Evolutionary conservation across 2,888 invertebrate species (phyloP).

Genomic region (Griposia aprilina): DNA sequence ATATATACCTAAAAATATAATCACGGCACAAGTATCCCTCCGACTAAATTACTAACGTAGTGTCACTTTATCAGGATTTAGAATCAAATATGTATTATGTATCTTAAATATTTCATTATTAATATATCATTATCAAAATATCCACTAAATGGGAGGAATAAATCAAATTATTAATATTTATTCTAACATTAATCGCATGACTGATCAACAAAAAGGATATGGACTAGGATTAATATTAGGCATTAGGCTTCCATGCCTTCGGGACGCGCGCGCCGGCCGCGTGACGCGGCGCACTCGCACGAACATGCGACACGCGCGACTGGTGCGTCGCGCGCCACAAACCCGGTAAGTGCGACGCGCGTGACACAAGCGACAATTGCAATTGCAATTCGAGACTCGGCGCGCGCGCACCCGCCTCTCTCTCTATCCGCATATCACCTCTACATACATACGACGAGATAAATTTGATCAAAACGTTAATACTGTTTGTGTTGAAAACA

Average conservation of each 20-base stretch:
- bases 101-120: slow-evolving; percentile 91
- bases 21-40: slow-evolving; percentile 91
- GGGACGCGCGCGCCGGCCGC: slow-evolving; percentile 73
- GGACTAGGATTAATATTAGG: slow-evolving; percentile 91
- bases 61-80: slow-evolving; percentile 91
- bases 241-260: slow-evolving; percentile 87
- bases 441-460: slow-evolving; percentile 87
- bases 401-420: slow-evolving; percentile 77
- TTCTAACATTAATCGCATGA: slow-evolving; percentile 91
- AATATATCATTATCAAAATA: slow-evolving; percentile 91
- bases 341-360: slow-evolving; percentile 18
- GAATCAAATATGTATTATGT: slow-evolving; percentile 91
- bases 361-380: slow-evolving; percentile 26
- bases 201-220: slow-evolving; percentile 91
- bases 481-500: slow-evolving; percentile 88
- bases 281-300: slow-evolving; percentile 46
- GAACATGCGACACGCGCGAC: slow-evolving; percentile 39
- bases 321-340: slow-evolving; percentile 28
- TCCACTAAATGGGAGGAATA: slow-evolving; percentile 91
- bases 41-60: slow-evolving; percentile 91
- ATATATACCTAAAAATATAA: slow-evolving; percentile 91
- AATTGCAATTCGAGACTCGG: slow-evolving; percentile 45
- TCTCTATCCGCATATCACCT: slow-evolving; percentile 88
- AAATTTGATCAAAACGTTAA: slow-evolving; percentile 87
- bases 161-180: slow-evolving; percentile 91